Evolutionary conservation across 2,888 invertebrate species (phyloP), one percentile per base, ranked within the genome.

Genomic region (Spodoptera picta): DNA sequence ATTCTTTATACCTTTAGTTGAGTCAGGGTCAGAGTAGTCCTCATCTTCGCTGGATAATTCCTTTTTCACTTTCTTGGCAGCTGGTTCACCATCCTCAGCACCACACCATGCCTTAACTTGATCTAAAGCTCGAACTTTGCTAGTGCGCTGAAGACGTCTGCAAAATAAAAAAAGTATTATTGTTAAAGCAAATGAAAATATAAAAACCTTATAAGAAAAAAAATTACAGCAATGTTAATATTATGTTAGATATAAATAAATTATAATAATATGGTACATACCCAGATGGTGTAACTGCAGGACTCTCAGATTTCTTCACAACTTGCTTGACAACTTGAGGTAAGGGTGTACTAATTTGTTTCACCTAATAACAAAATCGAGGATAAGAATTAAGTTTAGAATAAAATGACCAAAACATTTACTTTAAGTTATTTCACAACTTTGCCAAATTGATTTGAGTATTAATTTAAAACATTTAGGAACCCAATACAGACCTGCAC

Each of bases 101-200:
- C 97, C 97, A 77, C 97, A 97, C 98, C 98, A 98, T 65, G 97
- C 97, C 84, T 98, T 98, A 60, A 98, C 97, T 86, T 97, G 97
- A 87, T 97, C 97, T 86, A 97, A 92, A 0, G 97, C 97, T 77
- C 97, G 97, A 53, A 96, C 96, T 87, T 98, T 98, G 80, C 97
- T 97, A n/a, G 96, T 96, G 23, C 97, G 95, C 84, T 96, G 96
- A 3, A 97, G 96, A 31, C 97, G 95, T 4, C 96, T 96, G 73
- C 2, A 61, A n/a, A 36, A 48, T 48, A 31, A 23, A 27, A 53
- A 9, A 36, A 27, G 27, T 36, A 36, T 36, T 36, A 9, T 36
- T 36, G 36, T 7, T 36, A 36, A 1, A 27, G 3, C 27, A 27
- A 3, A 27, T 27, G 27, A 27, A 27, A 27, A 27, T 27, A 5